Evolutionary conservation across 2,888 invertebrate genomes (phyloP).

Genomic region (Maniola hyperantus): DNA sequence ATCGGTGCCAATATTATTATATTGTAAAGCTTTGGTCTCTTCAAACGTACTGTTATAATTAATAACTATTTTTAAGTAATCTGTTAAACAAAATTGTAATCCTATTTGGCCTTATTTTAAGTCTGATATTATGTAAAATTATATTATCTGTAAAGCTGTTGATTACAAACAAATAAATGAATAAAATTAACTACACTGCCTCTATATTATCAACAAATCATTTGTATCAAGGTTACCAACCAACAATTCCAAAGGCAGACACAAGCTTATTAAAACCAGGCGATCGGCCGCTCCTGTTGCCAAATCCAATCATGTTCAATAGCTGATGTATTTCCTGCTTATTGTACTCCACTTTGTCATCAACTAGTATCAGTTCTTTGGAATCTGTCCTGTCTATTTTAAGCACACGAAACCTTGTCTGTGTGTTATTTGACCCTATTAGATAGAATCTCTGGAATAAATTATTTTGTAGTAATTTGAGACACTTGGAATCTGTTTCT

Average conservation of each 20-base stretch:
- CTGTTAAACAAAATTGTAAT: no score
- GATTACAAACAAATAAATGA: no score
- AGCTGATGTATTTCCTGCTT: constrained; percentile 93
- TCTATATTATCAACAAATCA: not conserved
- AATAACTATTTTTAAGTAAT: no score
- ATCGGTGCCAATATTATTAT: no score
- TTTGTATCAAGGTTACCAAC: constrained; percentile 66
- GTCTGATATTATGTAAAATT: no score
- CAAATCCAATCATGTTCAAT: constrained; percentile 85
- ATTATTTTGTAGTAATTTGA: not conserved
- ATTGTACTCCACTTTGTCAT: constrained; percentile 96
- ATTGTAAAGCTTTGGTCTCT: no score
- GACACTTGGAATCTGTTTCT: not conserved
- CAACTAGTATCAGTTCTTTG: constrained; percentile 89
- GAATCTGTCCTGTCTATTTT: constrained; percentile 96
- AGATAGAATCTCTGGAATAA: constrained; percentile 92
- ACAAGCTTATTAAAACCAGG: constrained; percentile 88
- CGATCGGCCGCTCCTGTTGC: constrained; percentile 80
- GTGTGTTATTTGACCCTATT: constrained; percentile 97
- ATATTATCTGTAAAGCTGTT: no score
- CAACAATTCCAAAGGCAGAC: constrained; percentile 97
- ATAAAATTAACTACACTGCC: no score
- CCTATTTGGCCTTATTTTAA: no score
- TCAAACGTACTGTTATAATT: no score
- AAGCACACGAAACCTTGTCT: constrained; percentile 94